Base-by-base conservation (phyloP, 2,113 vertebrate species). In the Ornithorhynchus anatinus region DNA sequence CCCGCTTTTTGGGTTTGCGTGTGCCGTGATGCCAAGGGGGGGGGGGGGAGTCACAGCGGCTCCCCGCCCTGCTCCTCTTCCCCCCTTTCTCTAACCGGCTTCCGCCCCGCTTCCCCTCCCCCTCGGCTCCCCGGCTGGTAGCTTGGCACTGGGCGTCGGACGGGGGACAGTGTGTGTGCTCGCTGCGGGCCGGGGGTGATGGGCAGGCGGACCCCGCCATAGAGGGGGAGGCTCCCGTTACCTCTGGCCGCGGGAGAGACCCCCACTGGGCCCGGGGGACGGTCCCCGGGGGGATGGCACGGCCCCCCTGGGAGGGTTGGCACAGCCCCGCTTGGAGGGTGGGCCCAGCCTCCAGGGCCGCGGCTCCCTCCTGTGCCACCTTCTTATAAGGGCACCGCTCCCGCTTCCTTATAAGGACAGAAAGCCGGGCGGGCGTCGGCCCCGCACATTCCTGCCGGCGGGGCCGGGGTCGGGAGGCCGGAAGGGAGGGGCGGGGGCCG, bases 391-490 rank as follows among this genome's bases (percentile, higher is more conserved):
- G 44, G 74, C 31, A 33, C 57, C 16, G 75, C 33, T 79, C 56
- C 59, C 54, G 40, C 67, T 81, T 87, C 86, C 86, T 87, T 87
- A 87, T 84, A 87, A 80, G 86, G 86, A 33, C 80, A 58, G 67
- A 72, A 50, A 48, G 44, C 60, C 45, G 68, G 59, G 52, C 37
- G 10, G 48, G 42, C 32, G n/a, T n/a, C n/a, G n/a, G n/a, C n/a
- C n/a, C n/a, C n/a, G n/a, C n/a, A n/a, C n/a, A n/a, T 27, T 39
- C 53, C 12, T 1, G 43, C 23, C 1, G 60, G 64, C 37, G 1
- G 15, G n/a, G 44, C 32, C 20, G 59, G 8, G 20, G 19, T 4
- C 2, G 17, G 22, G 42, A 10, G 29, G 4, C 13, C 10, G 44
- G n/a, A 10, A 1, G 7, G 29, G 61, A 6, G 1, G 7, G 5